Evolutionary conservation across 2,113 vertebrate genomes (phyloP).

Genomic region (Gasterosteus nipponicus): DNA sequence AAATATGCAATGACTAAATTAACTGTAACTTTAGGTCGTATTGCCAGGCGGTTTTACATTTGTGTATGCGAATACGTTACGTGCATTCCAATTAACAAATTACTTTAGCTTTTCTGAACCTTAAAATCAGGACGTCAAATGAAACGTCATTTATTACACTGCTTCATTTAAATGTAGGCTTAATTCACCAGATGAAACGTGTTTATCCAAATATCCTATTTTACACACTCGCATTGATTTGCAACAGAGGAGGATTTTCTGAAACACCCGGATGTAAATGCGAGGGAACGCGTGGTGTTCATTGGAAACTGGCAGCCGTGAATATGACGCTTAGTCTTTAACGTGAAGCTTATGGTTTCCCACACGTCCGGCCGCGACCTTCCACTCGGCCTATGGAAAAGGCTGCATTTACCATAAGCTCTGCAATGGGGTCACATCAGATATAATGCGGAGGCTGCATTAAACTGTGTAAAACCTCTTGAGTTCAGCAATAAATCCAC

Average conservation of each 20-base stretch:
- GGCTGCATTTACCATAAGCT: slow-evolving; percentile 21
- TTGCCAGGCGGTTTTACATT: no score
- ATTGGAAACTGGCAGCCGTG: neutral
- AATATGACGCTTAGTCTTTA: neutral
- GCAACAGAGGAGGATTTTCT: neutral
- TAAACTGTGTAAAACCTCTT: neutral
- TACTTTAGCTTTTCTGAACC: no score
- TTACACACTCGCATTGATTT: neutral
- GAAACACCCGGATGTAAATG: neutral
- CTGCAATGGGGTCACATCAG: slow-evolving; percentile 29
- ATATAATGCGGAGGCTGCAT: neutral
- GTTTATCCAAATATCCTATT: no score
- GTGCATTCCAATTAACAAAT: no score
- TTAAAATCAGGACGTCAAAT: no score
- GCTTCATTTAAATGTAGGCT: no score
- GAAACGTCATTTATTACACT: no score
- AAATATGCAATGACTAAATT: no score
- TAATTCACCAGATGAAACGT: no score
- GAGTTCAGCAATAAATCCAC: neutral
- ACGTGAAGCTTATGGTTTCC: slow-evolving; percentile 37
- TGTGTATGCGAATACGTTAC: no score
- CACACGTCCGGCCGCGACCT: neutral
- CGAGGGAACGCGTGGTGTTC: neutral
- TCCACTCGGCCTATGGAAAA: slow-evolving; percentile 16
- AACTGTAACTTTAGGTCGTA: no score